phyloP scores from a whole-genome alignment of 2,113 vertebrate species.

The Chaetura pelagica region DNA sequence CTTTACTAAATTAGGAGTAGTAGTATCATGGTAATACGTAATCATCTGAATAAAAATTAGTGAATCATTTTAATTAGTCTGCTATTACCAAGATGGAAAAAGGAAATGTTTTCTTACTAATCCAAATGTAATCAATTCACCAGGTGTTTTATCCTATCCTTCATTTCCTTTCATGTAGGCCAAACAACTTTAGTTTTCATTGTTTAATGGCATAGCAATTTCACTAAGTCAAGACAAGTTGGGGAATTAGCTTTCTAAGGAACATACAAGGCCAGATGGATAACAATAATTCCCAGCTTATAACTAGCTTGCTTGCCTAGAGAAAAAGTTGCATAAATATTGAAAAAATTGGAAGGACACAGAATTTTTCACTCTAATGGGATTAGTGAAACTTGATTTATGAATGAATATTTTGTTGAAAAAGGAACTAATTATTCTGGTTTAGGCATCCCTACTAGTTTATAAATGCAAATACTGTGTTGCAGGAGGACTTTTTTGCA shows the following conservation, averaged over 20 bases:
- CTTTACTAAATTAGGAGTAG: not conserved
- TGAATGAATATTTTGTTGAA: not conserved
- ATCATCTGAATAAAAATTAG: not conserved
- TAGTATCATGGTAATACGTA: not conserved
- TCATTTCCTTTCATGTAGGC: not conserved
- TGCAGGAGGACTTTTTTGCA: not conserved
- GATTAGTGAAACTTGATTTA: not conserved
- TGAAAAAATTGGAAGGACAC: not conserved
- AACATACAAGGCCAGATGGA: not conserved
- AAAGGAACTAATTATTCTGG: not conserved
- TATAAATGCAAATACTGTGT: not conserved
- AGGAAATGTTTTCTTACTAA: not conserved
- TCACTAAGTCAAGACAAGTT: not conserved
- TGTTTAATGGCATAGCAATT: not conserved
- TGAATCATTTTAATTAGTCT: not conserved
- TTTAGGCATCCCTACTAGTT: not conserved
- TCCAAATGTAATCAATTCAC: not conserved
- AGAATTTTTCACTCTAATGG: not conserved
- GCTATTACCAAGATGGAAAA: not conserved
- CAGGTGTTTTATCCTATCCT: not conserved
- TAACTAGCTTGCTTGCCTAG: not conserved
- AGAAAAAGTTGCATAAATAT: not conserved
- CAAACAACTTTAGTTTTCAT: not conserved
- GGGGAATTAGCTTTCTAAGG: not conserved
- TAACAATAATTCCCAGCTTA: not conserved